Evolutionary conservation across 2,888 invertebrate genomes (phyloP).

Genomic region (Galerucella pusilla): DNA sequence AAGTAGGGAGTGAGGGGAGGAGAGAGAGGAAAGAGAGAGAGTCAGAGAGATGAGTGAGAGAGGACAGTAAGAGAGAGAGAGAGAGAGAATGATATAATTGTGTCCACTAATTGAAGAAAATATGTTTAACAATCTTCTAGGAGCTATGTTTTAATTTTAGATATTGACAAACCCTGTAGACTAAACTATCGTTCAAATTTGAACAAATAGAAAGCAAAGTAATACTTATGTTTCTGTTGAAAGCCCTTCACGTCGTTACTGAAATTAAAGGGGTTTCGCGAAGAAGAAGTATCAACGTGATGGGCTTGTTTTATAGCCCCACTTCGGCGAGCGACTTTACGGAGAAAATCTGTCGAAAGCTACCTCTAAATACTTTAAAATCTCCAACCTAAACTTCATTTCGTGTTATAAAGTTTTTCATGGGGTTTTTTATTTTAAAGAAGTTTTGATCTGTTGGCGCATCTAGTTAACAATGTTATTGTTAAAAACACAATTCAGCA

Average conservation of each 20-base stretch:
- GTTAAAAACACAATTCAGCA: not conserved
- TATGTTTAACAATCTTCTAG: too few species aligned
- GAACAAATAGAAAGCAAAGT: not conserved
- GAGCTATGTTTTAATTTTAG: not conserved
- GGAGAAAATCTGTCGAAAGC: slow-evolving; percentile 7
- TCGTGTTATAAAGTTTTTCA: not conserved
- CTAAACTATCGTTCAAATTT: not conserved
- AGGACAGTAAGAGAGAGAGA: too few species aligned
- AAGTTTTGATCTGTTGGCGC: not conserved
- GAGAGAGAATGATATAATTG: too few species aligned
- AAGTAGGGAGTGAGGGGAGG: too few species aligned
- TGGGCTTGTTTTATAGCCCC: not conserved
- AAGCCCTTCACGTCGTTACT: not conserved
- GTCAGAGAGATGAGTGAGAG: too few species aligned
- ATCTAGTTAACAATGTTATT: not conserved
- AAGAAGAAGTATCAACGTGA: slow-evolving; percentile 10
- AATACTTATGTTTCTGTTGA: slow-evolving; percentile 9
- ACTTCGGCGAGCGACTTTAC: not conserved
- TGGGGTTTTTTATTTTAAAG: not conserved
- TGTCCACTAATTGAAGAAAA: too few species aligned
- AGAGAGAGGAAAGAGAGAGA: too few species aligned
- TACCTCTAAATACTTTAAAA: slow-evolving; percentile 6
- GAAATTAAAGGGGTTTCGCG: slow-evolving; percentile 1
- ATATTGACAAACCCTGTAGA: not conserved
- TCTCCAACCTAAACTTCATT: not conserved